Evolutionary conservation across 2,797 vertebrate species (phyloP).

Genomic region (Mallotus villosus): DNA sequence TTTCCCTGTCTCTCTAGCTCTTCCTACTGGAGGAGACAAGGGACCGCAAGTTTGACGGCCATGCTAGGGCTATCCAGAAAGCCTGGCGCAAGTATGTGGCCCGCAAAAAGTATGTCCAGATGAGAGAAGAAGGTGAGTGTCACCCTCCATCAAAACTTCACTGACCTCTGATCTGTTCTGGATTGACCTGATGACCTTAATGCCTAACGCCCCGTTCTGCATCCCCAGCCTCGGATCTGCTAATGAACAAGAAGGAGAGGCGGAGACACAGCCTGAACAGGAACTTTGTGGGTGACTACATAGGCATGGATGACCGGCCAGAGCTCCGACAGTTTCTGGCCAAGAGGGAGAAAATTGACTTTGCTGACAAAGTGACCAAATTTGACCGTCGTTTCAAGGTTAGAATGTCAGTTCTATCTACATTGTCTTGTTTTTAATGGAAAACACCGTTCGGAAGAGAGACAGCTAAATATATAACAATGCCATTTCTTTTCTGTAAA

Average conservation of each 20-base stretch:
- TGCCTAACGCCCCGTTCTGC: not conserved
- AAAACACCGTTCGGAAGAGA: no score
- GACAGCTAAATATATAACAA: no score
- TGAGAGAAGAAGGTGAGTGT: constrained; percentile 94
- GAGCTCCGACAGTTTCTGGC: constrained; percentile 85
- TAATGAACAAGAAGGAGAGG: constrained; percentile 94
- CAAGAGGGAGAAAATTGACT: constrained; percentile 96
- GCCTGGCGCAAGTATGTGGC: constrained; percentile 91
- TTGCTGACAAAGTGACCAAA: constrained; percentile 93
- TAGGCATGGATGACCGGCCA: constrained; percentile 72
- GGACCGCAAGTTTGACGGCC: constrained; percentile 94
- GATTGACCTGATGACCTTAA: not conserved
- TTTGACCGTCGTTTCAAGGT: constrained; percentile 97
- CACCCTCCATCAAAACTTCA: not conserved
- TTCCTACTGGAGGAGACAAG: constrained; percentile 96
- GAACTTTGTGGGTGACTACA: constrained; percentile 96
- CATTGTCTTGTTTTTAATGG: no score
- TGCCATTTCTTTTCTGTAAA: not conserved
- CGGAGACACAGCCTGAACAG: constrained; percentile 95
- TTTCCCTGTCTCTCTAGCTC: constrained; percentile 72
- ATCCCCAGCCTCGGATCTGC: constrained; percentile 87
- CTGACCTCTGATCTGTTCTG: not conserved
- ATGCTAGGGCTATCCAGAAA: constrained; percentile 92
- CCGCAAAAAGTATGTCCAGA: constrained; percentile 94
- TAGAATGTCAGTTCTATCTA: not conserved